phyloP scores from a whole-genome alignment of 2,113 vertebrate genomes.

The Sigmodon hispidus region DNA sequence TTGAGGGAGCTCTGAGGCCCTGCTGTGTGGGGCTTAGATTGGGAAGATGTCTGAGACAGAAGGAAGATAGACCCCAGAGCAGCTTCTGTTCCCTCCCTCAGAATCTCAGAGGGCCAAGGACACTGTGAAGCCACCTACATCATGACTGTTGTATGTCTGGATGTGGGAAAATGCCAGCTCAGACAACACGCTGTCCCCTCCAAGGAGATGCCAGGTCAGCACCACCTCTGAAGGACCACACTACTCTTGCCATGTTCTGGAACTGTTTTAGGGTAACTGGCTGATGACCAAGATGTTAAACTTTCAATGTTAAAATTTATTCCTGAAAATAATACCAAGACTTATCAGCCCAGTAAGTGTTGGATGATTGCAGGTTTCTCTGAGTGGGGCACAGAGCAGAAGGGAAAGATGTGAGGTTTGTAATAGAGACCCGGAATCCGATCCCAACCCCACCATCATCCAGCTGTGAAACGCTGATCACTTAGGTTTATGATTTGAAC shows the following conservation, averaged over 20 bases:
- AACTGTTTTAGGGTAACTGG: background rate
- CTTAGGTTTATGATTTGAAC: too few species aligned
- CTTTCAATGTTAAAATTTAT: background rate
- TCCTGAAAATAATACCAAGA: background rate
- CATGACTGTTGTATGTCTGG: background rate
- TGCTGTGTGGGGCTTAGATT: background rate
- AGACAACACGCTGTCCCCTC: background rate
- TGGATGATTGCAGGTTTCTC: fast-evolving
- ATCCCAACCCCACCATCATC: background rate
- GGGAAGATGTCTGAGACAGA: background rate
- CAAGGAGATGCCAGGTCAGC: fast-evolving
- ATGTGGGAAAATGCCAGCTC: background rate
- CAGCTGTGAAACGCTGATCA: background rate
- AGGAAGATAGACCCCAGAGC: background rate
- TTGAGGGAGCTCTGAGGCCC: background rate
- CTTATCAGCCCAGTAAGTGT: fast-evolving
- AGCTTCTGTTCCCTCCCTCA: background rate
- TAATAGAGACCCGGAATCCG: background rate
- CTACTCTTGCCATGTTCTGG: background rate
- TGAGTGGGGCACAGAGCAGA: background rate
- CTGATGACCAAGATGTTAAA: background rate
- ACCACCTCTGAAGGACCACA: background rate
- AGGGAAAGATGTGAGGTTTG: background rate
- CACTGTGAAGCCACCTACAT: background rate
- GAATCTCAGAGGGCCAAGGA: background rate